Evolutionary conservation across 2,888 invertebrate species (phyloP).

Genomic region (Limnephilus rhombicus): DNA sequence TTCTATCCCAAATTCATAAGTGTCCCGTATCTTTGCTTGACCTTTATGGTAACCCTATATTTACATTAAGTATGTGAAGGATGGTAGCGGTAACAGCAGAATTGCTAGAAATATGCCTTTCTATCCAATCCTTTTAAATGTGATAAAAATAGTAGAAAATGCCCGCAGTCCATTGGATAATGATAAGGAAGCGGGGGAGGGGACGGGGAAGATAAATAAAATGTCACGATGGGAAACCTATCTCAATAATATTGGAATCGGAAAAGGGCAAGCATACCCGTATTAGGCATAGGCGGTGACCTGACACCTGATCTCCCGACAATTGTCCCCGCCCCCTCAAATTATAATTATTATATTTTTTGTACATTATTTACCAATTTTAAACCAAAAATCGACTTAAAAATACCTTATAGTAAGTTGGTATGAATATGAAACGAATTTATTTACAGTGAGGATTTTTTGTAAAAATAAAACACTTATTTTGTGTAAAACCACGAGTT

Average conservation of each 20-base stretch:
- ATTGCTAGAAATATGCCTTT: neutral
- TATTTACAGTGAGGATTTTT: no score
- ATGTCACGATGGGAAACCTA: neutral
- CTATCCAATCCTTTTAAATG: neutral
- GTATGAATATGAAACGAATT: no score
- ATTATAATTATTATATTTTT: no score
- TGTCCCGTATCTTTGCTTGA: neutral
- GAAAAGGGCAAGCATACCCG: no score
- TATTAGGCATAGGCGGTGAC: no score
- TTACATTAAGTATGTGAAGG: neutral
- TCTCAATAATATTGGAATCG: neutral
- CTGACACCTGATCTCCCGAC: no score
- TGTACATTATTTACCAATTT: no score
- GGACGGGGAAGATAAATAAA: neutral
- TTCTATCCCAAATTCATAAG: neutral
- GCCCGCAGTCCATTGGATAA: neutral
- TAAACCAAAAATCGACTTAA: no score
- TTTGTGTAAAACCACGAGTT: no score
- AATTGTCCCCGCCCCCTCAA: no score
- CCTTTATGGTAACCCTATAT: neutral
- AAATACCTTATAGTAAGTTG: no score
- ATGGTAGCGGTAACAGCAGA: neutral
- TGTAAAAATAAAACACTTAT: no score
- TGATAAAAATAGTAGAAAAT: neutral
- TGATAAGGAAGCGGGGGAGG: neutral